Evolutionary conservation across 1,140 invertebrate species (phyloP), one percentile per base, ranked within the genome.

Genomic region (Maniola jurtina): DNA sequence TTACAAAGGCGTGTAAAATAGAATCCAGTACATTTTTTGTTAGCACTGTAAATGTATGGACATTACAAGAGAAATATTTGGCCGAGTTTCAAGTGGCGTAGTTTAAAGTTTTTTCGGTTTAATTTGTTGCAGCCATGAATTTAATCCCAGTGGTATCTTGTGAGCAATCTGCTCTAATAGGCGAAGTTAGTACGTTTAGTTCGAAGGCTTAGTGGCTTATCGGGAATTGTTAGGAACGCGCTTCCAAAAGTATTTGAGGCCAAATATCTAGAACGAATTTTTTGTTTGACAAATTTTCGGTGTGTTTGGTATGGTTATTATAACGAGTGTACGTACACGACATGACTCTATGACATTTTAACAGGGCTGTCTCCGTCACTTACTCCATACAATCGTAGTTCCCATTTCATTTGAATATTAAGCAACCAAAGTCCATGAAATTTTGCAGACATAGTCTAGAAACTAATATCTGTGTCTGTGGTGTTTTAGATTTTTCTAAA

Each of bases 91-190:
- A 75, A 75, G 67, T 64, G 57, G 61, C 42, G 60, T 64, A 62
- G 62, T 69, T 68, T 69, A 71, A 73, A 67, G 63, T 65, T 71
- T 71, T 75, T 75, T 75, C 64, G 67, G 48, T 68, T 55, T 70
- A 71, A 72, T 71, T 66, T 62, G 64, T 71, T 61, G 35, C 33
- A 54, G 64, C 54, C 72, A 61, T 67, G 72, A 71, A 70, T 71
- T 74, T 69, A 72, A 69, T 72, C 64, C 73, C 71, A 78, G 67
- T 68, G 70, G 70, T 72, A 82, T 79, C 77, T 68, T 66, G 66
- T 67, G 65, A 74, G 73, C 74, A 74, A 79, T 79, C 79, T 79
- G 48, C 56, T 66, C 73, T 76, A 76, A 75, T 78, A 78, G 71
- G 75, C 70, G 57, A 80, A 81, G 69, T 80, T 75, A 70, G 70